Evolutionary conservation across 1,140 invertebrate species (phyloP).

Genomic region (honey bee (Apis mellifera)): DNA sequence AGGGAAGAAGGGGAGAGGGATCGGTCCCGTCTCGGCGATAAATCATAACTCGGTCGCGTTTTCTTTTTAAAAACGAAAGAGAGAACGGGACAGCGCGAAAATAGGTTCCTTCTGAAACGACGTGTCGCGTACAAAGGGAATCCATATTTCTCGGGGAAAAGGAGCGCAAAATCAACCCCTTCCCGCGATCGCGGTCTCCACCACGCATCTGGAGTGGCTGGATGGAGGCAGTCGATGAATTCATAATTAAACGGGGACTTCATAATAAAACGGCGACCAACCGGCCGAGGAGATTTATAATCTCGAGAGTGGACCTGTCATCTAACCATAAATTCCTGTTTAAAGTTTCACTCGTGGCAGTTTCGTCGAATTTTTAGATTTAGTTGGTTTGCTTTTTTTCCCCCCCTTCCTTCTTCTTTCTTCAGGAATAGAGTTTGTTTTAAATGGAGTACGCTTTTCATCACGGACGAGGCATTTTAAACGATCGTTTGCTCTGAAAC

Average conservation of each 20-base stretch:
- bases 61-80: constrained; percentile 51
- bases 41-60: constrained; percentile 63
- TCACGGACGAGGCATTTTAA: no score
- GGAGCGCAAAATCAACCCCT: constrained; percentile 10
- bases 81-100: constrained; percentile 36
- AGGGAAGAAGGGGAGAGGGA: background rate
- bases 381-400: background rate
- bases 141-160: constrained; percentile 49
- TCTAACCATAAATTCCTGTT: constrained; percentile 17
- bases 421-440: background rate
- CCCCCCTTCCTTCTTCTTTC: background rate
- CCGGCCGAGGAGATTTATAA: constrained; percentile 20
- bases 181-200: background rate
- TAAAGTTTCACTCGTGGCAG: background rate
- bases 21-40: constrained; percentile 40
- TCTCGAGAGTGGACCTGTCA: constrained; percentile 18
- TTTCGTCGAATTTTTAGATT: background rate
- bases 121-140: constrained; percentile 46
- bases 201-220: background rate
- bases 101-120: constrained; percentile 42
- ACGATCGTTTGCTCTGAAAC: no score
- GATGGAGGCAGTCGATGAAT: constrained; percentile 34
- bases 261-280: background rate
- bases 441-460: background rate
- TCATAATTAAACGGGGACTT: constrained; percentile 29